Evolutionary conservation across 1,140 invertebrate genomes (phyloP), one percentile per base, ranked within the genome.

Genomic region (Drosophila leontia): DNA sequence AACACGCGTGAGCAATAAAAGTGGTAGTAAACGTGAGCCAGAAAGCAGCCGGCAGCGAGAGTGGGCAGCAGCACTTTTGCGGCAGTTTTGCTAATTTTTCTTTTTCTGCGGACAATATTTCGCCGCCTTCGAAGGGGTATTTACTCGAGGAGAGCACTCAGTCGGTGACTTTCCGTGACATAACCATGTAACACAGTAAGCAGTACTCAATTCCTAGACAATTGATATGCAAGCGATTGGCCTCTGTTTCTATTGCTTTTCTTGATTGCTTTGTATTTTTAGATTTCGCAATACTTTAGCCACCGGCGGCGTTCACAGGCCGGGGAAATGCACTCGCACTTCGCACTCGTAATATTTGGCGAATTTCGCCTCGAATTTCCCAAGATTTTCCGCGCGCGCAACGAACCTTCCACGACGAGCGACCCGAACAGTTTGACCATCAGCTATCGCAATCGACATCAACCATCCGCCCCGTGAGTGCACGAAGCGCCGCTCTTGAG

Each of bases 151-250:
- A 50, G 37, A 37, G 57, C 47, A 48, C 32, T 69, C 50, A 50
- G 61, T 45, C 55, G 41, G 58, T 39, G 48, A 64, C 53, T 78
- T 75, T 80, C 53, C 84, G 64, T 87, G 84, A 87, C 84, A 80
- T 88, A 87, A 88, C 53, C 19, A 7, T 51, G 15, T 7, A 39
- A 56, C 53, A 56, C 57, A 59, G 26, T 44, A 57, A 39, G 63
- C 60, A 75, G 61, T 76, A 77, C 61, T 83, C 48, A 50, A 85
- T 78, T 69, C 51, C 55, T 15, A 9, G 71, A 34, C 62, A 42
- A 67, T 78, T 64, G 68, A 81, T 62, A 62, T 59, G 75, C 74
- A 34, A 53, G 74, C 51, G 39, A 62, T 65, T 55, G 55, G 55
- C 23, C 64, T 32, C 51, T 68, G 53, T 59, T 56, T 60, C 39